Evolutionary conservation across 1,140 invertebrate species (phyloP).

Genomic region (Hermatobates lingyangjiaoensis): DNA sequence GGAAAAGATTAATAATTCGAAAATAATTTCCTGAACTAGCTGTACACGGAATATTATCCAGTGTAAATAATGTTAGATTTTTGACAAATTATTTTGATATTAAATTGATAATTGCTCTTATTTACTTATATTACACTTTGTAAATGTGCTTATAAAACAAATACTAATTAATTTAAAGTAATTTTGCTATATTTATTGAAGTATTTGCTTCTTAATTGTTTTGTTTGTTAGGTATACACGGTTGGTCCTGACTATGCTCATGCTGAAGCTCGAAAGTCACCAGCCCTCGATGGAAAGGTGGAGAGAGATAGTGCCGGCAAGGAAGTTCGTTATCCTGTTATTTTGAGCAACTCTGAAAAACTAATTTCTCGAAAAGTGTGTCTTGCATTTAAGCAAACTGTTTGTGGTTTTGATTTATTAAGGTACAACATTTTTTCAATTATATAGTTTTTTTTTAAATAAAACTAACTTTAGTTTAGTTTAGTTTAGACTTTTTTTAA

Average conservation of each 20-base stretch:
- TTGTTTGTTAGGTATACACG: slow-evolving; percentile 53
- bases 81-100: too few relatives aligned
- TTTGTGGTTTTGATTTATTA: slow-evolving; percentile 97
- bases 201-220: too few relatives aligned
- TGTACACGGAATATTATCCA: too few relatives aligned
- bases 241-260: slow-evolving; percentile 97
- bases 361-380: slow-evolving; percentile 97
- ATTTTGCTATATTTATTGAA: too few relatives aligned
- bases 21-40: too few relatives aligned
- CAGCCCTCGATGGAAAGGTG: slow-evolving; percentile 93
- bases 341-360: slow-evolving; percentile 93
- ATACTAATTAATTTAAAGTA: too few relatives aligned
- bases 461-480: neutral
- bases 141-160: too few relatives aligned
- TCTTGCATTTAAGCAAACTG: slow-evolving; percentile 95
- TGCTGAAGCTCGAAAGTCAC: slow-evolving; percentile 95
- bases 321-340: slow-evolving; percentile 74
- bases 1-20: too few relatives aligned
- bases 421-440: slow-evolving; percentile 30
- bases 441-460: neutral
- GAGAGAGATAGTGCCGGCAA: slow-evolving; percentile 96
- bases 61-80: too few relatives aligned
- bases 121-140: too few relatives aligned
- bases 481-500: too few relatives aligned
- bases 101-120: too few relatives aligned